phyloP scores from a whole-genome alignment of 2,888 invertebrate genomes.

The Rotaria socialis region DNA sequence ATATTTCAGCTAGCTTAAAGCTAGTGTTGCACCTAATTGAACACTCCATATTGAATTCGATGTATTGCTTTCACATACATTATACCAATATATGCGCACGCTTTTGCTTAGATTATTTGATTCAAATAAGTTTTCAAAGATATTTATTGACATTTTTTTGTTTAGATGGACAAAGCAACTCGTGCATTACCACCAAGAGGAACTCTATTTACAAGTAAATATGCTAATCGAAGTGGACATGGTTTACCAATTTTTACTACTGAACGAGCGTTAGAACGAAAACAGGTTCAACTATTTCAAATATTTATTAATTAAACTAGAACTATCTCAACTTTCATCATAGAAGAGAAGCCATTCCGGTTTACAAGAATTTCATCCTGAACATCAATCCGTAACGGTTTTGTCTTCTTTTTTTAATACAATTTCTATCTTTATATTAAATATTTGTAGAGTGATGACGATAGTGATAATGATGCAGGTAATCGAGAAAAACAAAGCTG shows the following conservation, averaged over 20 bases:
- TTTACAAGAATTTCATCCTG: not conserved
- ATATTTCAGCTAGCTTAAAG: not conserved
- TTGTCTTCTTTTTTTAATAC: not conserved
- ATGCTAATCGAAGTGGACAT: conserved; percentile 18
- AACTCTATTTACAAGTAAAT: conserved; percentile 5
- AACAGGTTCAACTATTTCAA: not conserved
- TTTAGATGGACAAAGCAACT: not conserved
- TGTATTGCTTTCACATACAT: not conserved
- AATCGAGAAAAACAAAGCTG: not conserved
- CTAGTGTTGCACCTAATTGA: too few relatives aligned
- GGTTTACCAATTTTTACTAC: conserved; percentile 28
- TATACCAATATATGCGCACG: not conserved
- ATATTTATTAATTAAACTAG: not conserved
- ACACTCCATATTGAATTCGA: not conserved
- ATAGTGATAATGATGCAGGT: not conserved
- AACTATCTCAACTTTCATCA: not conserved
- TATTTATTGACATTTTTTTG: not conserved
- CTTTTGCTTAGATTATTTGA: not conserved
- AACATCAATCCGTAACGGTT: not conserved
- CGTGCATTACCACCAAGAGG: not conserved
- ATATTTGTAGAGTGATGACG: not conserved
- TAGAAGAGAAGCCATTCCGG: not conserved
- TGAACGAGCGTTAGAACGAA: conserved; percentile 28
- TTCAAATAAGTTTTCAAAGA: not conserved
- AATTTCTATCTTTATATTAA: not conserved